Evolutionary conservation across 2,797 vertebrate species (phyloP), one percentile per base, ranked within the genome.

Genomic region (Atherinosoma microstoma): DNA sequence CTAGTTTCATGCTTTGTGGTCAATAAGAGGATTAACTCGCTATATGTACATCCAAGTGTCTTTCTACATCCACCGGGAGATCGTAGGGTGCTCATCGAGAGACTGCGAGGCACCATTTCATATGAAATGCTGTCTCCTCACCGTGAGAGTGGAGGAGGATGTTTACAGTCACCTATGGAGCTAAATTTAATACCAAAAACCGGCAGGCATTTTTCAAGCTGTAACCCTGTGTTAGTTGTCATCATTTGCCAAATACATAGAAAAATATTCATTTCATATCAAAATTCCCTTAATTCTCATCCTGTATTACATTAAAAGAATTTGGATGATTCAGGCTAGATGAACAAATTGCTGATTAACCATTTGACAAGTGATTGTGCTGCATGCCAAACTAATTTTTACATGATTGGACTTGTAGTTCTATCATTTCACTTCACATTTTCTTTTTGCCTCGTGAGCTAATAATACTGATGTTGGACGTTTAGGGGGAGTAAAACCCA

Each of bases 91-190:
- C 22, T 60, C 7, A 3, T 8, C 40, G 54, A 45, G 56, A 63
- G 51, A 20, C 56, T 59, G 13, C 30, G 42, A 81, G 56, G 70
- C 62, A 65, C 56, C 53, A 29, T 61, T 27, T 71, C 16, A 38
- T 42, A 3, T 51, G 13, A 67, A 83, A 64, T 22, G 51, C 4
- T 32, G 29, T 69, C 59, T 70, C 73, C 57, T 63, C 10, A 69
- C 51, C 30, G 12, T 1, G 7, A 49, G 7, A 66, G 22, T 24
- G 16, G 13, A 70, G 7, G n/a, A 45, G 22, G 20, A 15, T 7
- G 11, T 42, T 18, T 56, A 56, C 27, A 11, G 12, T 53, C 49
- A 24, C 11, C 30, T 24, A 32, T 32, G 12, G 3, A 6, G 22
- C 16, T 7, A 42, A 54, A 58, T 47, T 45, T 49, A 11, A 20